phyloP scores from a whole-genome alignment of 2,113 vertebrate species.

The rat (Rattus norvegicus) region GRCr8 NC_086028.1:69253501-69254000 shows the following conservation, averaged over 20 bases:
- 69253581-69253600: neutral
- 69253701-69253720: neutral
- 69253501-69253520: neutral
- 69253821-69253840: neutral
- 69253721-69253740: neutral
- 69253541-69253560: neutral
- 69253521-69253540: neutral
- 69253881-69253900: neutral
- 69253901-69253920: neutral
- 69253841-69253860: neutral
- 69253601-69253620: neutral
- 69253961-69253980: neutral
- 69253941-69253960: neutral
- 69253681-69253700: neutral
- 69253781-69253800: neutral
- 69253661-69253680: neutral
- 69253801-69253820: neutral
- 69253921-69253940: neutral
- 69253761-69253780: neutral
- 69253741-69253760: neutral
- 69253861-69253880: neutral
- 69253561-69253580: neutral
- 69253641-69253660: neutral
- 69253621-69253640: too few species aligned
- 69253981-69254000: neutral